Base-by-base conservation (phyloP, 2,888 invertebrate genomes). In the Apeira syringaria region DNA sequence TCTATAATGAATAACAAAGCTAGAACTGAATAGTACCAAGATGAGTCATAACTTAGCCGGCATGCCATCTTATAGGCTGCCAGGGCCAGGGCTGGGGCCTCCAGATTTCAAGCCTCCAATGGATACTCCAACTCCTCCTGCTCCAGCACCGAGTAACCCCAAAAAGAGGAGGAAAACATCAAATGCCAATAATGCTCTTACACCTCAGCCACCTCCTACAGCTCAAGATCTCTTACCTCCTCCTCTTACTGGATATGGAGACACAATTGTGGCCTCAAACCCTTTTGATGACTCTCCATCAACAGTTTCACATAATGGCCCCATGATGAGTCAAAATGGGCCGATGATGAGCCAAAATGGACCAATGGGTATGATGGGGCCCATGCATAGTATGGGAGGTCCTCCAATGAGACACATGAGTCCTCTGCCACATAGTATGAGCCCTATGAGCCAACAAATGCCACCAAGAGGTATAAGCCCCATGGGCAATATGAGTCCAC, bases 191-290 rank as follows among this genome's bases (percentile, higher is more conserved):
- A 91, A 92, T 70, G 87, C 91, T 44, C 81, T 91, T 48, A 91
- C 93, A 68, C 93, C 94, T 57, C 93, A 94, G 61, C 94, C 94
- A 42, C 93, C 92, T 56, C 94, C 93, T 44, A 94, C 94, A 45
- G 93, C 92, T 68, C 95, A 94, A 64, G 94, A 96, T 80, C 94
- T 96, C 69, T 85, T 97, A 51, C 92, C 97, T 61, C 97, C 97
- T 28, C 97, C 97, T 13, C 93, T 97, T 66, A 94, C 96, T 29
- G 97, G 97, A 57, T 97, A 96, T 82, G 97, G 97, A 22, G 98
- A 98, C 74, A 98, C 97, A 46, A 97, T 98, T 71, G 94, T 97
- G 49, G 98, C 98, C 43, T 97, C 97, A 51, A 98, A 98, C 85
- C 98, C 98, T 24, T 98, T 98, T 79, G 98, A 98, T 84, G 98